Base-by-base conservation (phyloP, 1,140 invertebrate species). In the Coelopa frigida region DNA sequence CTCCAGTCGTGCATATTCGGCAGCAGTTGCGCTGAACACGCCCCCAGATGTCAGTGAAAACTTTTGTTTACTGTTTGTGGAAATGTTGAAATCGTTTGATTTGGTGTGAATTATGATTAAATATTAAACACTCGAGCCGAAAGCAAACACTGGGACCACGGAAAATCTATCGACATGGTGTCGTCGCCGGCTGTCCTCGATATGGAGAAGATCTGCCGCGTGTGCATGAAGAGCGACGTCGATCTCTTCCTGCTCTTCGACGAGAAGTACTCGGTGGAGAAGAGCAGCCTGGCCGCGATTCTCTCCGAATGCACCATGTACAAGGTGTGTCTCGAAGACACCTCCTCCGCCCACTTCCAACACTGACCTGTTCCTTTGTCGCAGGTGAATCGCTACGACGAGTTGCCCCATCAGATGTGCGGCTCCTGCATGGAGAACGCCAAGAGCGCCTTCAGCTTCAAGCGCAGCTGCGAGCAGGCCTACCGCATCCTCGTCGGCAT, bases 361-460 rank as follows among this genome's bases (percentile, higher is more conserved):
- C 2, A 24, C 2, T 14, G 11, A n/a, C 15, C 21, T 14, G 10
- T 1, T 35, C 7, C n/a, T 32, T 36, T 1, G 6, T 24, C 6
- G 12, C 17, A 22, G 32, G 31, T 14, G 10, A 15, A 22, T 21
- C 22, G n/a, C 3, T 21, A 5, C 22, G 33, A 49, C 32, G 41
- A 35, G 11, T 35, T 44, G 23, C 47, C 47, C 3, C 40, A 43
- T 27, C 35, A 38, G 17, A 27, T 49, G n/a, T 49, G 47, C 23
- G 4, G 1, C 2, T 12, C 15, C 3, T 49, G 47, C 26, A 4
- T 31, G n/a, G 11, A 18, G 21, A 17, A 8, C 3, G 35, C 33
- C 3, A 2, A 23, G 8, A 44, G 11, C 39, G 47, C 47, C 10
- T 49, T 21, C 21, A 18, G 8, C 8, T 43, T 49, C 15, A 43